Percentiles rank a stretch among this genome's conserved stretches.
phyloP scores from a whole-genome alignment of 2,888 invertebrate genomes.

The Leistus spinibarbis region DNA sequence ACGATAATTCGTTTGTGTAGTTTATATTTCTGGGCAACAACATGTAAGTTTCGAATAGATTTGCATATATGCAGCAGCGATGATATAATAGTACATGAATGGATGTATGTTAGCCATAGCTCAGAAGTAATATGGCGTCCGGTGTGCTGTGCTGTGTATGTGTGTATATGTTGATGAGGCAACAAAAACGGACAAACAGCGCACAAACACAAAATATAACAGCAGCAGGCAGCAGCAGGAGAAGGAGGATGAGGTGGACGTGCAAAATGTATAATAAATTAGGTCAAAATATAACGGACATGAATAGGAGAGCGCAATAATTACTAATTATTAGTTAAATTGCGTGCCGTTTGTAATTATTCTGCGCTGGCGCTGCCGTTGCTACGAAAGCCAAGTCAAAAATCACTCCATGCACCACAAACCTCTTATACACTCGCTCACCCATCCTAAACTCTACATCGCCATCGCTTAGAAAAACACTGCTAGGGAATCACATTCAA shows the following conservation, averaged over 20 bases:
- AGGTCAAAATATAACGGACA: constrained; percentile 42
- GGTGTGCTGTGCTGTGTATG: no score
- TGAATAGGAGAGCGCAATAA: constrained; percentile 47
- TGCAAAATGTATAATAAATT: constrained; percentile 44
- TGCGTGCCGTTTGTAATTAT: constrained; percentile 54
- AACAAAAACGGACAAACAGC: background rate
- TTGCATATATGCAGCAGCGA: no score
- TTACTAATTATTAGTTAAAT: constrained; percentile 55
- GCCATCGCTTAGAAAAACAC: background rate
- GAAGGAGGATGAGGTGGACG: background rate
- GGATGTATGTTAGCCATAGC: no score
- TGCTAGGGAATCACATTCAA: background rate
- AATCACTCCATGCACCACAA: constrained; percentile 17
- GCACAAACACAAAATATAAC: background rate
- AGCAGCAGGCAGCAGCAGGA: no score
- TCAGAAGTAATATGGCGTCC: no score
- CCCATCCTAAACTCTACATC: background rate
- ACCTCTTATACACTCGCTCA: constrained; percentile 1
- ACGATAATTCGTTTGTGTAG: no score
- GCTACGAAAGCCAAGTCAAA: constrained; percentile 38
- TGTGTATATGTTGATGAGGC: background rate
- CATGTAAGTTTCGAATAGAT: no score
- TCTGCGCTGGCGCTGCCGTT: constrained; percentile 41
- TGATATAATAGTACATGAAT: no score
- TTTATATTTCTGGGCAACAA: no score